These are phyloP conservation scores for Drosophila sproati DNA, from an alignment of 1,140 invertebrate genomes.

Conservation along the genomic window DNA sequence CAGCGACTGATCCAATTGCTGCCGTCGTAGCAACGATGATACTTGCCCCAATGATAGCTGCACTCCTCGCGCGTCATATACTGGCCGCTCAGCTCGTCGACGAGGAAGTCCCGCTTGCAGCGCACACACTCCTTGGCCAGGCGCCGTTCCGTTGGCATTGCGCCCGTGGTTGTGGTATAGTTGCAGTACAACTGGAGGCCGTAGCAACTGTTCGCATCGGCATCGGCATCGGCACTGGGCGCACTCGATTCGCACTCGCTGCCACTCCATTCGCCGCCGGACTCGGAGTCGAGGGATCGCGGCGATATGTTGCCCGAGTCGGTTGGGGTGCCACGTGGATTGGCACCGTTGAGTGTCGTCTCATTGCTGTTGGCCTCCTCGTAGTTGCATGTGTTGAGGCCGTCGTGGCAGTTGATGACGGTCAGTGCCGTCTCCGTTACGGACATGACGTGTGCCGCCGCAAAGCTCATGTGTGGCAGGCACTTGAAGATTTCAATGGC, in stretches of 20 bases:
- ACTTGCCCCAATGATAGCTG: conserved; percentile 92
- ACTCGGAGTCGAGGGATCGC: conserved; percentile 84
- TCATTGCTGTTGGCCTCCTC: conserved; percentile 8
- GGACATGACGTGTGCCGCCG: conserved; percentile 81
- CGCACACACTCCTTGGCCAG: conserved; percentile 89
- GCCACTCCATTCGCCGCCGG: conserved; percentile 82
- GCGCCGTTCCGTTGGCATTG: conserved; percentile 38
- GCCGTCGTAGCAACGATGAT: conserved; percentile 76
- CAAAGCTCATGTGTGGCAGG: conserved; percentile 70
- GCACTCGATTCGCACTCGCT: conserved; percentile 52
- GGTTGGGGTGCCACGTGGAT: conserved; percentile 32
- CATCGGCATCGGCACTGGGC: neutral
- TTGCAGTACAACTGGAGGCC: conserved; percentile 54
- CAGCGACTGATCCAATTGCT: conserved; percentile 75
- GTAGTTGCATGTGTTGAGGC: conserved; percentile 33
- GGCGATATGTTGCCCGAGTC: conserved; percentile 85
- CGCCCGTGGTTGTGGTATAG: conserved; percentile 23
- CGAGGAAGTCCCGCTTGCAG: conserved; percentile 89
- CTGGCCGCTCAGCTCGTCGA: conserved; percentile 87
- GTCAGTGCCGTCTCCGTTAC: conserved; percentile 48
- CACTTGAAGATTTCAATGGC: conserved; percentile 88
- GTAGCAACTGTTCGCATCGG: conserved; percentile 4
- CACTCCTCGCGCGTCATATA: conserved; percentile 90
- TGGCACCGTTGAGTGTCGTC: neutral
- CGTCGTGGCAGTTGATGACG: conserved; percentile 64